Conservation (phyloP, 2,888 invertebrate species). For the Agrilus biguttatus region DNA sequence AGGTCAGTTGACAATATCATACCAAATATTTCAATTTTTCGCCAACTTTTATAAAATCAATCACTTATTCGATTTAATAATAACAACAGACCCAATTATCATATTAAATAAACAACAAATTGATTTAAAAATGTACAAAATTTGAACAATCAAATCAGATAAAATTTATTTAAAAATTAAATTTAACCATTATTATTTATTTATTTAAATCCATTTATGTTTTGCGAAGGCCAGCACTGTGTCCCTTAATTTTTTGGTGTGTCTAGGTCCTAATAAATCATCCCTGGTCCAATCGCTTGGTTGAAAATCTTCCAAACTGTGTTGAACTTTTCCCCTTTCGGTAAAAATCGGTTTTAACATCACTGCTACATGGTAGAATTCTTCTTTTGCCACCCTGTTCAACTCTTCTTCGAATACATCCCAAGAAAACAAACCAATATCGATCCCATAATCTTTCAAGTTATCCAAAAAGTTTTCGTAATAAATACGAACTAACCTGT, state of each 20-base stretch:
- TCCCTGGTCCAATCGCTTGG: conserved; percentile 26
- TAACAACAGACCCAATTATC: too few relatives aligned
- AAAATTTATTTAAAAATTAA: neutral
- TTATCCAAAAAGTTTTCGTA: conserved; percentile 33
- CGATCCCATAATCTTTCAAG: conserved; percentile 27
- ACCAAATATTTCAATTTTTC: too few relatives aligned
- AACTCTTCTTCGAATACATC: conserved; percentile 32
- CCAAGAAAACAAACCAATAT: conserved; percentile 25
- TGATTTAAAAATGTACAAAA: neutral
- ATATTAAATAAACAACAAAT: neutral
- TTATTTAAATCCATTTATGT: conserved; percentile 22
- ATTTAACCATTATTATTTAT: neutral
- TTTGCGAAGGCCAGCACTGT: conserved; percentile 23
- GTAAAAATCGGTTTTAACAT: conserved; percentile 37
- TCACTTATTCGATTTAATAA: too few relatives aligned
- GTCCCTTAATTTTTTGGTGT: conserved; percentile 23
- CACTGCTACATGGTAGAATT: conserved; percentile 33
- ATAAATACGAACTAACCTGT: conserved; percentile 38
- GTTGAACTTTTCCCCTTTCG: conserved; percentile 30
- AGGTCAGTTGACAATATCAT: too few relatives aligned
- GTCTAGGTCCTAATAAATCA: conserved; percentile 24
- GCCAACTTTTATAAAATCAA: too few relatives aligned
- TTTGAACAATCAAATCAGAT: neutral
- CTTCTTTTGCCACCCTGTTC: conserved; percentile 27
- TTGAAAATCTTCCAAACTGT: conserved; percentile 30